phyloP scores from a whole-genome alignment of 2,888 invertebrate genomes.

The Ormyrus thymus region DNA sequence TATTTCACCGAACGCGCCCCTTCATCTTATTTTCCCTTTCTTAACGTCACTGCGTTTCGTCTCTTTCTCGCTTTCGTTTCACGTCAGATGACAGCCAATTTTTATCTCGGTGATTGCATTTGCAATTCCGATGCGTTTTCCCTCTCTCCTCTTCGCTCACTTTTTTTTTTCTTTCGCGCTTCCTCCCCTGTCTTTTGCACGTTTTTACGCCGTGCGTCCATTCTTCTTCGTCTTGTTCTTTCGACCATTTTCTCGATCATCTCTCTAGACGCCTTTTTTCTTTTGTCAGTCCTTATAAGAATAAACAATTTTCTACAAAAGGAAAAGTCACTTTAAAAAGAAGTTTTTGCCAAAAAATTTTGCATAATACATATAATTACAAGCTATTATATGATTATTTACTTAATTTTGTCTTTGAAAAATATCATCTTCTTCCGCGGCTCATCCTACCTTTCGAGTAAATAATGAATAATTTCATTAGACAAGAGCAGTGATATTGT shows the following conservation, averaged over 20 bases:
- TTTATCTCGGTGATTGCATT: conserved; percentile 73
- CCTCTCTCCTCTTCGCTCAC: conserved; percentile 55
- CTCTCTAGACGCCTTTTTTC: not conserved
- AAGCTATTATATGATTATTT: too few species aligned
- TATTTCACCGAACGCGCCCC: conserved; percentile 31
- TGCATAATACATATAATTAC: too few species aligned
- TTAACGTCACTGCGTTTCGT: conserved; percentile 14
- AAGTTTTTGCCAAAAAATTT: too few species aligned
- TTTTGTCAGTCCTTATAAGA: conserved; percentile 57
- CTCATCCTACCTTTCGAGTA: too few species aligned
- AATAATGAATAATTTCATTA: too few species aligned
- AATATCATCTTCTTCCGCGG: too few species aligned
- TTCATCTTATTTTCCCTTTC: conserved; percentile 52
- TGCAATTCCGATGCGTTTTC: conserved; percentile 71
- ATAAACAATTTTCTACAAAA: conserved; percentile 12
- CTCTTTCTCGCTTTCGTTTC: conserved; percentile 60
- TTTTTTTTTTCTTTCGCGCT: conserved; percentile 48
- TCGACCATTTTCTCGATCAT: not conserved
- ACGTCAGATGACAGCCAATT: conserved; percentile 74
- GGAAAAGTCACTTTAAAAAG: too few species aligned
- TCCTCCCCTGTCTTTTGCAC: conserved; percentile 18
- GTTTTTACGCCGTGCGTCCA: conserved; percentile 43
- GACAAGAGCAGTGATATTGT: too few species aligned
- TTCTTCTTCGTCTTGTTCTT: conserved; percentile 27
- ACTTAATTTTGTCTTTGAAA: too few species aligned